Base-by-base conservation (phyloP, 2,113 vertebrate genomes). In the Anas platyrhynchos region DNA sequence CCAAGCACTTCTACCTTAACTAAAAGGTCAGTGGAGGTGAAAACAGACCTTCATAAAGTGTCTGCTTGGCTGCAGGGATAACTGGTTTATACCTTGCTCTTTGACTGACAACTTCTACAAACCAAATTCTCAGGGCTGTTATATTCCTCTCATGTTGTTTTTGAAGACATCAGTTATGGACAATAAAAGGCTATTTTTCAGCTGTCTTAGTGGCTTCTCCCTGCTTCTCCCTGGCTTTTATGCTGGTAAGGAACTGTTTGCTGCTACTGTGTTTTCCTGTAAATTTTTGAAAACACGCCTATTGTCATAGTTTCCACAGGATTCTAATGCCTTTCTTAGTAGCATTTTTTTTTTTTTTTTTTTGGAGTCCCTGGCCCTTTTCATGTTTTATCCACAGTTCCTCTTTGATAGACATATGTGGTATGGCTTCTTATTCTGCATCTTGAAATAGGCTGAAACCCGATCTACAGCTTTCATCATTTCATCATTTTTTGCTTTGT, bases 61-160 rank as follows among this genome's bases (percentile, higher is more conserved):
- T 15, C 2, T 1, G 4, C 6, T 75, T 55, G 31, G 3, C 7
- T 31, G 4, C 52, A 7, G 6, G 6, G 9, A 16, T 75, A 88
- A 59, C 7, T 34, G 4, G 0, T 63, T 83, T 74, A 16, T 5
- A 71, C 7, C 8, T 55, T 68, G 8, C 22, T 34, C 6, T 80
- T 81, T 87, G 18, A 65, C 16, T 38, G 25, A 4, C 1, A 0
- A 9, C 20, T 71, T 54, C 8, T 31, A 66, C 41, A 67, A 76
- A 58, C 1, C 11, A 27, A 3, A 2, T 55, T 73, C 82, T 74
- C 20, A n/a, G 14, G 12, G 4, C 8, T 56, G 7, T 59, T 61
- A 12, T 4, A 38, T n/a, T 80, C 32, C 44, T 68, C 21, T 36
- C 2, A 4, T 20, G 1, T 10, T 38, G 14, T 7, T 58, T 86